Evolutionary conservation across 2,113 vertebrate species (phyloP).

Genomic region (Procavia capensis): DNA sequence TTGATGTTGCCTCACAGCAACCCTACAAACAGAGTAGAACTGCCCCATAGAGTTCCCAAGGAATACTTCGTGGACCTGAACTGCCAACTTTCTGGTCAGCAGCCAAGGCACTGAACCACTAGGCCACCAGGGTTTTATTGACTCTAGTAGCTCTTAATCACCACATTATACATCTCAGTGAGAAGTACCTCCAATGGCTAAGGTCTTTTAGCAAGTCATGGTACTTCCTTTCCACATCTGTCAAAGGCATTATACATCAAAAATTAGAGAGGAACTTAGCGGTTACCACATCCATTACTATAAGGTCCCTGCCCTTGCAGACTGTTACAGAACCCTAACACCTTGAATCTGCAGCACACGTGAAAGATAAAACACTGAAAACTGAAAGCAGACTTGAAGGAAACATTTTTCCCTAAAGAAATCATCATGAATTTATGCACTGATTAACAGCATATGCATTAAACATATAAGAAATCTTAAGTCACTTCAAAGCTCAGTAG

Average conservation of each 20-base stretch:
- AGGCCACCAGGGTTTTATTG: no score
- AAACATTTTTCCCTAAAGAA: neutral
- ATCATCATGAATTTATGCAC: neutral
- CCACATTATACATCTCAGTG: neutral
- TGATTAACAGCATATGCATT: neutral
- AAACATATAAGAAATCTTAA: neutral
- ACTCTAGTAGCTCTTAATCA: neutral
- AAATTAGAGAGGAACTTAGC: neutral
- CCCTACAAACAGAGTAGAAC: no score
- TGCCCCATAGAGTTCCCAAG: no score
- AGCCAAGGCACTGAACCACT: no score
- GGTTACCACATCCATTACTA: neutral
- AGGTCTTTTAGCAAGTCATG: neutral
- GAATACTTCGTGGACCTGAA: no score
- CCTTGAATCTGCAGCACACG: neutral
- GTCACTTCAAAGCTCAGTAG: neutral
- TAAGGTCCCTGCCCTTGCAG: neutral
- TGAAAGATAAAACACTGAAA: slow-evolving; percentile 11
- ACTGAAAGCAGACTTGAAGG: neutral
- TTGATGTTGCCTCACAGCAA: no score
- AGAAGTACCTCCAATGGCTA: neutral
- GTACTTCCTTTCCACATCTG: slow-evolving; percentile 1
- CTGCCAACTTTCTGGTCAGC: no score
- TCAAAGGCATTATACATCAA: neutral
- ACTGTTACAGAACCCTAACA: neutral